phyloP scores from a whole-genome alignment of 1,140 invertebrate genomes.

The Drosophila setifemur region DNA sequence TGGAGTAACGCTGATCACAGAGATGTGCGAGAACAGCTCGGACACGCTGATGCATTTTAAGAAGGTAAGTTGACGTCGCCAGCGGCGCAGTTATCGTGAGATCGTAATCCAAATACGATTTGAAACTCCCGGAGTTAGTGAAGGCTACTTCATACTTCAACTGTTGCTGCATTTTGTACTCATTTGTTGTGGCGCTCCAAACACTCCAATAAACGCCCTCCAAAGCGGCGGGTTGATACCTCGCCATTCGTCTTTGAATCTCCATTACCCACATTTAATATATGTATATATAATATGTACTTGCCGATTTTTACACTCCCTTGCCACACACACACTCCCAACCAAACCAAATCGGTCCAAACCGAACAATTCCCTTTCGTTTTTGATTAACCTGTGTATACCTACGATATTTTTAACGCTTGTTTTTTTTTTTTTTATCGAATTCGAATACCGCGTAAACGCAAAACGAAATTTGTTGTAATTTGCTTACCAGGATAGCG shows the following conservation, averaged over 20 bases:
- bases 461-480: conserved; percentile 82
- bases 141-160: conserved; percentile 10
- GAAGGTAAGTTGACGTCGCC: conserved; percentile 88
- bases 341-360: no score
- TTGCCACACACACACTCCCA: not conserved
- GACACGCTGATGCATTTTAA: conserved; percentile 99
- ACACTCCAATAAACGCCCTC: not conserved
- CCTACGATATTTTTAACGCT: conserved; percentile 68
- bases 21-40: conserved; percentile 99
- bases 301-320: conserved; percentile 27
- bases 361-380: not conserved
- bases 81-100: not conserved
- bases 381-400: conserved; percentile 46
- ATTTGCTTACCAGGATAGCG: conserved; percentile 83
- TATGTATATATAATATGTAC: conserved; percentile 17
- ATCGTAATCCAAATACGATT: not conserved
- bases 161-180: conserved; percentile 11
- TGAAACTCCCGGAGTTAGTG: conserved; percentile 9
- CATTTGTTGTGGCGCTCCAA: conserved; percentile 7
- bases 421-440: conserved; percentile 78
- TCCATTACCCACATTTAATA: conserved; percentile 30
- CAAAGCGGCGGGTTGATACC: conserved; percentile 8
- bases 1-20: conserved; percentile 98
- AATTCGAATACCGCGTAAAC: conserved; percentile 74
- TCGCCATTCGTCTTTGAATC: conserved; percentile 6